Percentiles rank a stretch among this genome's conserved stretches.
phyloP scores from a whole-genome alignment of 2,113 vertebrate species.

The Nannobrachium achirus region DNA sequence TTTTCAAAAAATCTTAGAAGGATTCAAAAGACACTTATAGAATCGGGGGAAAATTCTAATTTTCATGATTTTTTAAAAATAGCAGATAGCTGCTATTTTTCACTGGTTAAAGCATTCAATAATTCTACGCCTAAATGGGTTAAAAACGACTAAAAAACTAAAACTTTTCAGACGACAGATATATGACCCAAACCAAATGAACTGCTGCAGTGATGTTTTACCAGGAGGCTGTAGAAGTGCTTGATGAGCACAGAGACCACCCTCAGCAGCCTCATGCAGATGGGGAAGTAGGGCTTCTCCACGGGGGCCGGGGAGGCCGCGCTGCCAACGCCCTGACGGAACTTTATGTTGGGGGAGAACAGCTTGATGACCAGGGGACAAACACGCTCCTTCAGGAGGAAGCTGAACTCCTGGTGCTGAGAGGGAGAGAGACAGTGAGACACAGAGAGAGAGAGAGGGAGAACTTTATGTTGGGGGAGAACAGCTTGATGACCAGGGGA shows the following conservation, averaged over 20 bases:
- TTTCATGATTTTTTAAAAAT: too few species aligned
- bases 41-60: too few species aligned
- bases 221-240: constrained; percentile 97
- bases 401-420: constrained; percentile 98
- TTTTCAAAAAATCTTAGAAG: too few species aligned
- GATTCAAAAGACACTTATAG: too few species aligned
- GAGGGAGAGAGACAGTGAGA: too few species aligned
- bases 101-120: too few species aligned
- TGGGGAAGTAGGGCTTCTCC: constrained; percentile 98
- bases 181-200: too few species aligned
- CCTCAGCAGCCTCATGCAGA: constrained; percentile 96
- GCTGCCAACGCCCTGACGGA: constrained; percentile 91
- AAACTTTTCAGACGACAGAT: too few species aligned
- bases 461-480: constrained; percentile 99
- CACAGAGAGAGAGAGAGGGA: background rate
- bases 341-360: constrained; percentile 99
- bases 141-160: too few species aligned
- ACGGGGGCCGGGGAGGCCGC: constrained; percentile 91
- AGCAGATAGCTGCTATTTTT: too few species aligned
- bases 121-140: too few species aligned
- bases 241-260: constrained; percentile 98
- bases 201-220: too few species aligned
- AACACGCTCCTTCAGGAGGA: constrained; percentile 96
- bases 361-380: constrained; percentile 99
- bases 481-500: constrained; percentile 98